Conservation (phyloP, 2,888 invertebrate species). For the Podotricha telesiphe region DNA sequence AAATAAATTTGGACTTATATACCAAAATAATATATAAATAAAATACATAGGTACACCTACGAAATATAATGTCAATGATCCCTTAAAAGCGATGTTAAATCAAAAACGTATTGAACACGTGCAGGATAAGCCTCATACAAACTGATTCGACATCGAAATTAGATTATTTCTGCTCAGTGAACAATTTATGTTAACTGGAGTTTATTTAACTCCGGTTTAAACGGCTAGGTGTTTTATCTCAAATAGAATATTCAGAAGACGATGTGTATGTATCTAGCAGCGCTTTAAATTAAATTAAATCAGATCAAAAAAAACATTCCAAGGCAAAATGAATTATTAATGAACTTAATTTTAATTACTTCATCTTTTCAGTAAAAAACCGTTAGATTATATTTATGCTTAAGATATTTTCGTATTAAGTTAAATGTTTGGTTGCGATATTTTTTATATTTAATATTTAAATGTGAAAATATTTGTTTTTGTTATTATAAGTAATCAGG, state of each 20-base stretch:
- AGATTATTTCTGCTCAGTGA: conserved; percentile 48
- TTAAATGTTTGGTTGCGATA: background rate
- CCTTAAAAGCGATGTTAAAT: conserved; percentile 28
- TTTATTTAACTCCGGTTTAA: conserved; percentile 26
- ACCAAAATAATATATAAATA: background rate
- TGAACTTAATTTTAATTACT: conserved; percentile 10
- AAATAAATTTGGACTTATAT: background rate
- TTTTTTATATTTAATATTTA: background rate
- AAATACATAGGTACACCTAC: background rate
- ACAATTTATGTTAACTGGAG: conserved; percentile 26
- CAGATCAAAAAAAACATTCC: background rate
- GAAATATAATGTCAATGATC: background rate
- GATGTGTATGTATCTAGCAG: background rate
- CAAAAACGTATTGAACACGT: conserved; percentile 44
- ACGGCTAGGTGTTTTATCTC: no score
- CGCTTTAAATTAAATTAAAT: background rate
- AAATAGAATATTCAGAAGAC: background rate
- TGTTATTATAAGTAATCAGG: background rate
- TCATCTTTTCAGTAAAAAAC: conserved; percentile 14
- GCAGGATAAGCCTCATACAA: conserved; percentile 39
- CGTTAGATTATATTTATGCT: background rate
- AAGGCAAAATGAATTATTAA: conserved; percentile 3
- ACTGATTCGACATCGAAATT: conserved; percentile 44
- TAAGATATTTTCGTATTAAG: background rate
- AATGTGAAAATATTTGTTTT: background rate